These are phyloP conservation scores for Tenodera sinensis DNA, from an alignment of 2,888 invertebrate genomes.

Conservation along the genomic window DNA sequence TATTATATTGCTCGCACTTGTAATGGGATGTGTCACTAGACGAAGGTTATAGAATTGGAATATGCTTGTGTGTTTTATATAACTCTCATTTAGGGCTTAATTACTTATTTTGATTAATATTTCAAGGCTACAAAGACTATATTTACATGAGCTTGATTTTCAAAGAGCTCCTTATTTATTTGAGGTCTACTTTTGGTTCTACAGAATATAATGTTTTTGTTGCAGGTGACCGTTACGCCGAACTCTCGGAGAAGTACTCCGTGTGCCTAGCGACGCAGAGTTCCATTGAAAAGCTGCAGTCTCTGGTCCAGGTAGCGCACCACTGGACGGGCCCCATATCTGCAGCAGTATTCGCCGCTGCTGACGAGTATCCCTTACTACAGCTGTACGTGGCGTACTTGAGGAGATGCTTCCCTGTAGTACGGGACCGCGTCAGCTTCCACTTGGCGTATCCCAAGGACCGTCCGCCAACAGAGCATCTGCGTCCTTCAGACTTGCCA, in stretches of 20 bases:
- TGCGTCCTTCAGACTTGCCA: neutral
- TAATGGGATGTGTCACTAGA: no score
- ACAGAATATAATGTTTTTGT: neutral
- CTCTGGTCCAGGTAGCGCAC: constrained; percentile 68
- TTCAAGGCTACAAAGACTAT: no score
- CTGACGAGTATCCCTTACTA: constrained; percentile 70
- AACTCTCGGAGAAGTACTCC: constrained; percentile 54
- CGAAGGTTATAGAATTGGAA: no score
- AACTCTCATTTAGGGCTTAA: no score
- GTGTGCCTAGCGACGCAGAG: constrained; percentile 82
- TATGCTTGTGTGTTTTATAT: no score
- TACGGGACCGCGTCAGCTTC: constrained; percentile 69
- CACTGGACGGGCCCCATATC: constrained; percentile 87
- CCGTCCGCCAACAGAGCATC: constrained; percentile 43
- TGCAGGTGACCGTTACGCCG: constrained; percentile 62
- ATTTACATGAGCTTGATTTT: no score
- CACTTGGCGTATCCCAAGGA: constrained; percentile 70
- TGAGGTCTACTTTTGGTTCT: no score
- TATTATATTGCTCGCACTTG: no score
- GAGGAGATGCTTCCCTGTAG: constrained; percentile 66
- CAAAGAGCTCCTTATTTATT: no score
- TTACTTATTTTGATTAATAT: no score
- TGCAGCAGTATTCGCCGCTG: constrained; percentile 73
- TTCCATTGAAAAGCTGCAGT: constrained; percentile 76
- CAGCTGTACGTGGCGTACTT: constrained; percentile 73